A percentile compares a stretch with the other conserved stretches of the same genome.
phyloP scores from a whole-genome alignment of 1,140 invertebrate genomes.

The Diprion similis region DNA sequence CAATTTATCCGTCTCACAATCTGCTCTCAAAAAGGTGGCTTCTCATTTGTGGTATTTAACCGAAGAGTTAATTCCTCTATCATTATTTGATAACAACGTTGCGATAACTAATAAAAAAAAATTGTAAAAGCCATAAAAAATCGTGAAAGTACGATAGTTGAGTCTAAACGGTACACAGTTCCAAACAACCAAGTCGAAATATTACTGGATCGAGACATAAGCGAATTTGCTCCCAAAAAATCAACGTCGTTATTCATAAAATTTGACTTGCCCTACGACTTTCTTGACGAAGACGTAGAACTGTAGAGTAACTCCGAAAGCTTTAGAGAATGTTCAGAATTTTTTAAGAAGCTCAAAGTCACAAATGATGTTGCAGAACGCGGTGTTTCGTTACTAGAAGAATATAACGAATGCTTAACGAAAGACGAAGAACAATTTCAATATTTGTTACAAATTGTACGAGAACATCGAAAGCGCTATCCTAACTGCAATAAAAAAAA shows the following conservation, averaged over 20 bases:
- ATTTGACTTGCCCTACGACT: slow-evolving; percentile 17
- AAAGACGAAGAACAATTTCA: slow-evolving; percentile 15
- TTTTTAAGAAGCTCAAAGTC: too few species aligned
- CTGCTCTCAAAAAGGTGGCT: slow-evolving; percentile 28
- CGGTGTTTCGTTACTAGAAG: slow-evolving; percentile 12
- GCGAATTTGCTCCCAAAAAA: neutral
- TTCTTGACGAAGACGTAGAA: slow-evolving; percentile 17
- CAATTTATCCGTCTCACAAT: slow-evolving; percentile 20
- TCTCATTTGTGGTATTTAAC: slow-evolving; percentile 36
- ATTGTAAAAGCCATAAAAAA: neutral
- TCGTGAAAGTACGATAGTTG: neutral
- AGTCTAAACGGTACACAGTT: neutral
- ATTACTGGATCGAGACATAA: neutral
- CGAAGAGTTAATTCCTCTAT: slow-evolving; percentile 26
- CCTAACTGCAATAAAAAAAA: slow-evolving; percentile 13
- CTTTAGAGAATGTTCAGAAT: slow-evolving; percentile 9
- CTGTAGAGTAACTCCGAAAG: slow-evolving; percentile 17
- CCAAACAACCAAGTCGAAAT: neutral
- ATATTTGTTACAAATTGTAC: slow-evolving; percentile 12
- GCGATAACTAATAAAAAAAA: neutral
- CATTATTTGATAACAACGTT: slow-evolving; percentile 33
- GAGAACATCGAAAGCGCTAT: slow-evolving; percentile 10
- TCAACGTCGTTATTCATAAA: neutral
- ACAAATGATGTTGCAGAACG: slow-evolving; percentile 18
- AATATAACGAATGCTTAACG: neutral